Conservation (phyloP, 2,888 invertebrate genomes). For the Blera fallax region DNA sequence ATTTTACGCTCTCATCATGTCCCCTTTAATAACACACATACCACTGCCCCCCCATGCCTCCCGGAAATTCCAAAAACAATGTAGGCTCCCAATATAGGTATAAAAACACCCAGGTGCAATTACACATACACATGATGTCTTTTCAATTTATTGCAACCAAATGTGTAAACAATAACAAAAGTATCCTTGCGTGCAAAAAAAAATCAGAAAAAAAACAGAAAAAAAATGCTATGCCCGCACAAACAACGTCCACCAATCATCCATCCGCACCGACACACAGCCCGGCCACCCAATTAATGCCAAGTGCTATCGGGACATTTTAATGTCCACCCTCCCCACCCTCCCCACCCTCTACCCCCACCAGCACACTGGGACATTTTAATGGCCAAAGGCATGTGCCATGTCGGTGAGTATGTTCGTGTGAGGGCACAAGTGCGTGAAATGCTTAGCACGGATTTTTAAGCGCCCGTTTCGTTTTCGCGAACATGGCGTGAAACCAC, state of each 20-base stretch:
- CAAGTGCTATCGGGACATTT: slow-evolving; percentile 54
- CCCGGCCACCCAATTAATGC: slow-evolving; percentile 59
- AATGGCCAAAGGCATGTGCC: slow-evolving; percentile 61
- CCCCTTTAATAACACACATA: slow-evolving; percentile 16
- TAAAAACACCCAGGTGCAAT: slow-evolving; percentile 56
- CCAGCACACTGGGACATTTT: slow-evolving; percentile 37
- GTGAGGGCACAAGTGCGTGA: slow-evolving; percentile 69
- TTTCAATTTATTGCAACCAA: slow-evolving; percentile 70
- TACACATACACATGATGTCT: slow-evolving; percentile 59
- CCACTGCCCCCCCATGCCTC: background rate
- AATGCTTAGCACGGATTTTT: slow-evolving; percentile 72
- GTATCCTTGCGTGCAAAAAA: slow-evolving; percentile 61
- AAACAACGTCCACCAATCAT: slow-evolving; percentile 60
- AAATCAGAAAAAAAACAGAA: background rate
- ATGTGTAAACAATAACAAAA: slow-evolving; percentile 71
- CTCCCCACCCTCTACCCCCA: background rate
- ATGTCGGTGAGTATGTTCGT: slow-evolving; percentile 52
- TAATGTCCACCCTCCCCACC: slow-evolving; percentile 39
- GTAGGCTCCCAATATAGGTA: background rate
- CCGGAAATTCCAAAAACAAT: background rate
- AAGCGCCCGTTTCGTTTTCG: slow-evolving; percentile 47
- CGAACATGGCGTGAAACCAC: slow-evolving; percentile 72
- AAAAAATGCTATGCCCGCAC: slow-evolving; percentile 23
- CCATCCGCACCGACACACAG: slow-evolving; percentile 26
- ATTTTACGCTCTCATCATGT: slow-evolving; percentile 22